phyloP scores from a whole-genome alignment of 1,140 invertebrate species.

The Trichoplusia ni region DNA sequence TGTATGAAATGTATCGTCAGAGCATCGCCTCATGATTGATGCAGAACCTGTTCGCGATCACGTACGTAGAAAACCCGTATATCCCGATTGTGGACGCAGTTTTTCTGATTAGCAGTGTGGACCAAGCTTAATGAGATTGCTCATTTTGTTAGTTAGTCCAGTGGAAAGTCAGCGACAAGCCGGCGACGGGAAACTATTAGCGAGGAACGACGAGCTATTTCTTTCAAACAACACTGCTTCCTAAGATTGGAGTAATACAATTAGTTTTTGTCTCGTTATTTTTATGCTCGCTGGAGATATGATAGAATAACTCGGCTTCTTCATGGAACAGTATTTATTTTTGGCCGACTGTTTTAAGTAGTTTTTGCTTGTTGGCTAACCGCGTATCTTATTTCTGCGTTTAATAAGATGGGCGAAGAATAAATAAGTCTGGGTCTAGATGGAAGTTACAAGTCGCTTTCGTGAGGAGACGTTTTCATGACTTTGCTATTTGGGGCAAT shows the following conservation, averaged over 20 bases:
- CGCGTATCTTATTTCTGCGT: too few species aligned
- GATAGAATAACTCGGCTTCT: not conserved
- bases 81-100: constrained; percentile 16
- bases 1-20: too few species aligned
- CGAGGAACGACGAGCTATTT: not conserved
- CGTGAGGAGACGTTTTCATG: too few species aligned
- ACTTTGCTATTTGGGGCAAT: too few species aligned
- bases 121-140: constrained; percentile 41
- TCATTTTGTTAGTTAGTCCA: constrained; percentile 31
- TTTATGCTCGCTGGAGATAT: not conserved
- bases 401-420: too few species aligned
- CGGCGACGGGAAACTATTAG: constrained; percentile 5
- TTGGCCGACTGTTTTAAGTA: too few species aligned
- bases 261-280: constrained; percentile 12
- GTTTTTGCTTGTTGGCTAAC: too few species aligned
- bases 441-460: too few species aligned
- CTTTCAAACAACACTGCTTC: not conserved
- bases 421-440: too few species aligned
- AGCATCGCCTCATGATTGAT: too few species aligned
- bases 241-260: constrained; percentile 2
- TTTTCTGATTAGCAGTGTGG: constrained; percentile 46
- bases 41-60: not conserved
- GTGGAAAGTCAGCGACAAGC: not conserved
- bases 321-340: too few species aligned
- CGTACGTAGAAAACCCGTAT: constrained; percentile 41